Conservation (phyloP, 37 sponge, comb jelly and placozoan genomes). For the Lycopodina hypogea region DNA sequence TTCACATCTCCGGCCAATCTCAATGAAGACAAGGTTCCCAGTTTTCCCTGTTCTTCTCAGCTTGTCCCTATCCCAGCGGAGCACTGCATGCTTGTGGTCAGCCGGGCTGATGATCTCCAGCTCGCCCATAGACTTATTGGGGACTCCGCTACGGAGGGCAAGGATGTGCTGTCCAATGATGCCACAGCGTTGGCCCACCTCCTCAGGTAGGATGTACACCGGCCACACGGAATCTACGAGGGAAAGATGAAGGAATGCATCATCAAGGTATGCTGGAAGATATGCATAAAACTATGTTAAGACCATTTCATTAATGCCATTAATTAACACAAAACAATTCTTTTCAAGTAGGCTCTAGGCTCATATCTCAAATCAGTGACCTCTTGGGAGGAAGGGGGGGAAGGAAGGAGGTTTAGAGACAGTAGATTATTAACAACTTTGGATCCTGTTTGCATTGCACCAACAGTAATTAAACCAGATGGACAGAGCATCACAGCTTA, state of each 20-base stretch:
- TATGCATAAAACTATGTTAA: too few relatives aligned
- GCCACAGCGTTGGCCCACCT: slow-evolving; percentile 29
- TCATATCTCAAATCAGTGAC: too few relatives aligned
- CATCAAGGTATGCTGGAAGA: background rate
- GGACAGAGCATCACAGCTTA: too few relatives aligned
- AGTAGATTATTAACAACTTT: too few relatives aligned
- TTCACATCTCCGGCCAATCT: slow-evolving; percentile 66
- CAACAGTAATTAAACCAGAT: too few relatives aligned
- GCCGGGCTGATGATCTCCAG: slow-evolving; percentile 53
- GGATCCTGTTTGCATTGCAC: too few relatives aligned
- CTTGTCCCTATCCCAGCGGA: slow-evolving; percentile 76
- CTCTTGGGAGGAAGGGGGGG: too few relatives aligned
- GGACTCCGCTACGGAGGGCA: slow-evolving; percentile 30
- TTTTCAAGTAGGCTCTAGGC: too few relatives aligned
- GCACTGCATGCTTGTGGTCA: slow-evolving; percentile 31
- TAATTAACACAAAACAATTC: too few relatives aligned
- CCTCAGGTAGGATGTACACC: slow-evolving; percentile 58
- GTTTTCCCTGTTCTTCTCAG: slow-evolving; percentile 68
- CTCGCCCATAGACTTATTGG: slow-evolving; percentile 16
- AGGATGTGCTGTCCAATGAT: slow-evolving; percentile 40
- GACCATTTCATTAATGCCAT: too few relatives aligned
- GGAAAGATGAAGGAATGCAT: background rate
- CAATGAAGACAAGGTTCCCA: slow-evolving; percentile 70
- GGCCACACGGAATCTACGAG: slow-evolving; percentile 61
- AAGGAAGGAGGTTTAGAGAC: too few relatives aligned